phyloP scores from a whole-genome alignment of 1,140 invertebrate genomes.

The Drosophila insularis region DNA sequence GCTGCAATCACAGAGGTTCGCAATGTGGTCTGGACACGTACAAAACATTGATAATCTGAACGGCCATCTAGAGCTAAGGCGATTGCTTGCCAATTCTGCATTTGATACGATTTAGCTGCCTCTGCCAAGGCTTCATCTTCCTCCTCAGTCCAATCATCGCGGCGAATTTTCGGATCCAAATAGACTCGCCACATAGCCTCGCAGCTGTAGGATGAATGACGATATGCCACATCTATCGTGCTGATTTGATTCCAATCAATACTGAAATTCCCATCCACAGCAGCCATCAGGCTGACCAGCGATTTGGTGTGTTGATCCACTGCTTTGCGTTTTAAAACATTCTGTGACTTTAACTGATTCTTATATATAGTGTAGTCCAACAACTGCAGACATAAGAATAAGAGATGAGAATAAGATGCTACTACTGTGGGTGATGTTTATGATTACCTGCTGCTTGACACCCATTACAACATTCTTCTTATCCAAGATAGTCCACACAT shows the following conservation, averaged over 20 bases:
- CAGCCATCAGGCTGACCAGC: constrained; percentile 42
- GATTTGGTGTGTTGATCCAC: constrained; percentile 42
- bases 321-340: constrained; percentile 28
- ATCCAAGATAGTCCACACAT: constrained; percentile 68
- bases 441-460: constrained; percentile 71
- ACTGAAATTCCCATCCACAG: constrained; percentile 53
- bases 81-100: constrained; percentile 87
- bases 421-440: background rate
- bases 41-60: constrained; percentile 87
- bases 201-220: constrained; percentile 84
- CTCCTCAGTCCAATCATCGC: constrained; percentile 84
- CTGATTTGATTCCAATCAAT: constrained; percentile 83
- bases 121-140: constrained; percentile 84
- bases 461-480: constrained; percentile 69
- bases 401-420: background rate
- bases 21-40: constrained; percentile 85
- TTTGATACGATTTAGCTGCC: constrained; percentile 82
- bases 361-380: constrained; percentile 37
- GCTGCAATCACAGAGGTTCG: constrained; percentile 69
- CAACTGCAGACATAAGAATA: constrained; percentile 24
- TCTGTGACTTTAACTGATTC: background rate
- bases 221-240: constrained; percentile 79
- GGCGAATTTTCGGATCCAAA: constrained; percentile 87
- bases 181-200: constrained; percentile 87
- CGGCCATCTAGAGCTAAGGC: constrained; percentile 84